Evolutionary conservation across 2,797 vertebrate species (phyloP).

Genomic region (Aulostomus chinensis): DNA sequence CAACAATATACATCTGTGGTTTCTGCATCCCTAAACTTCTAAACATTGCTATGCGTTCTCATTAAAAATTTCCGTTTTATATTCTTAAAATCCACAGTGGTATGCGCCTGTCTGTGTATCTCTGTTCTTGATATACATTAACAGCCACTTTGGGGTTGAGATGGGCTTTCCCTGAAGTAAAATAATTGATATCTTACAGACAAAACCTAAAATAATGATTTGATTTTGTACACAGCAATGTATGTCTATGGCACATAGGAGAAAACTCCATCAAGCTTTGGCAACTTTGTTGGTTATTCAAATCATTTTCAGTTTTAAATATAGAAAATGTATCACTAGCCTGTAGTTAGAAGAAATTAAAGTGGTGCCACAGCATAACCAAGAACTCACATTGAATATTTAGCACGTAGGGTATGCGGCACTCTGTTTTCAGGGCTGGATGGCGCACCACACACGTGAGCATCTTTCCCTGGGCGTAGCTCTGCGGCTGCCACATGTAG

Average conservation of each 20-base stretch:
- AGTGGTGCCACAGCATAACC: not conserved
- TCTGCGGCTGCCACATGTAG: conserved; percentile 87
- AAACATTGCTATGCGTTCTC: not conserved
- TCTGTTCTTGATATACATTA: not conserved
- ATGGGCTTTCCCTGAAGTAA: not conserved
- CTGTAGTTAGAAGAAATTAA: not conserved
- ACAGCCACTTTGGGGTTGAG: not conserved
- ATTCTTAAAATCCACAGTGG: no score
- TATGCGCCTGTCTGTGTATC: no score
- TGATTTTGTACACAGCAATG: not conserved
- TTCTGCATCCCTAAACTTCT: not conserved
- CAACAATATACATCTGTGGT: not conserved
- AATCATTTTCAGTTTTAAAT: not conserved
- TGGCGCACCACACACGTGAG: conserved; percentile 93
- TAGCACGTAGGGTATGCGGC: conserved; percentile 84
- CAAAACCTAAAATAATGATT: not conserved
- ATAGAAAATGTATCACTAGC: not conserved
- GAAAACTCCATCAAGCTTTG: not conserved
- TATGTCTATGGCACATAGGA: not conserved
- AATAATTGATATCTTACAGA: not conserved
- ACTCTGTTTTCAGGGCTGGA: conserved; percentile 88
- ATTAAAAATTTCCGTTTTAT: not conserved
- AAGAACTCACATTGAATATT: conserved; percentile 92
- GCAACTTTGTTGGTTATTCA: not conserved
- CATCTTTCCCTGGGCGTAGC: conserved; percentile 86